phyloP scores from a whole-genome alignment of 2,888 invertebrate genomes.

The Mythimna vitellina region DNA sequence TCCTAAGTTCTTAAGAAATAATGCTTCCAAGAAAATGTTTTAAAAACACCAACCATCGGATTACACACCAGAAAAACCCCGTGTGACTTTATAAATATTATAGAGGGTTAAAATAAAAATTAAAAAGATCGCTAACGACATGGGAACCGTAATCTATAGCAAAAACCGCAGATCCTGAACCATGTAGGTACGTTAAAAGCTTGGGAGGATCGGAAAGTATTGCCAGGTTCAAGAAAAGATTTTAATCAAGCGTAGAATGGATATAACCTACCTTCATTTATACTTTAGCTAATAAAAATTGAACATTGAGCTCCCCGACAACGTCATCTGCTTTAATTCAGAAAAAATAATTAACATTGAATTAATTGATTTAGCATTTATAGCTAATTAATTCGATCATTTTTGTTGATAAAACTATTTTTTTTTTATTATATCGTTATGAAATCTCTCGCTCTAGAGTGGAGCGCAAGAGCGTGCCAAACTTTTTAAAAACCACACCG shows the following conservation, averaged over 20 bases:
- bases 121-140: conserved; percentile 70
- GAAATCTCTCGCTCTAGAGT: too few species aligned
- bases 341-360: too few species aligned
- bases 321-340: too few species aligned
- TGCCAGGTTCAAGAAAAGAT: conserved; percentile 36
- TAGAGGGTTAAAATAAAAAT: conserved; percentile 57
- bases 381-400: too few species aligned
- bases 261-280: background rate
- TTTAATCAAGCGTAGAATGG: background rate
- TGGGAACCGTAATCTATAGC: conserved; percentile 82
- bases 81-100: conserved; percentile 60
- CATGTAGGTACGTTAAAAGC: conserved; percentile 70
- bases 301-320: background rate
- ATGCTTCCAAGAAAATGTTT: conserved; percentile 49
- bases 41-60: conserved; percentile 30
- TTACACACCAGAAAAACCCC: conserved; percentile 65
- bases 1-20: conserved; percentile 10
- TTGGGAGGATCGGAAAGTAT: conserved; percentile 54
- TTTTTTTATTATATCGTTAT: too few species aligned
- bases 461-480: too few species aligned
- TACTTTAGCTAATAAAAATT: background rate
- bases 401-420: too few species aligned
- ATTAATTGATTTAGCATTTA: too few species aligned
- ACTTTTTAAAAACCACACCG: too few species aligned
- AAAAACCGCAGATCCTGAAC: conserved; percentile 79